phyloP scores from a whole-genome alignment of 2,888 invertebrate species.

The Saturnia pavonia region DNA sequence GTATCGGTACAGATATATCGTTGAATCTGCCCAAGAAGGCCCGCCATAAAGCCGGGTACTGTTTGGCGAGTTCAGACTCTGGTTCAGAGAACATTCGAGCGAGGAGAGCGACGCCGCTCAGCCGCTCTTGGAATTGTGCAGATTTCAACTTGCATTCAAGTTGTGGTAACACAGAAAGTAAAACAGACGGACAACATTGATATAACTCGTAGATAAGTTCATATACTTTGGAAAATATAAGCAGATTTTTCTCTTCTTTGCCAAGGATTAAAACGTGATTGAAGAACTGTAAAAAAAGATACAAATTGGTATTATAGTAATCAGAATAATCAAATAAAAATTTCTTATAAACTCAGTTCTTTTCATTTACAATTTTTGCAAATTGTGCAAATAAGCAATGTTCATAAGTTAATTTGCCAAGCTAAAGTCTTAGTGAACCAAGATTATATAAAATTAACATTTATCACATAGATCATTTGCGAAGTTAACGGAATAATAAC shows the following conservation, averaged over 20 bases:
- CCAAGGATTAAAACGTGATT: conserved; percentile 97
- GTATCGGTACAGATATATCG: conserved; percentile 95
- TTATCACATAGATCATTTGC: no score
- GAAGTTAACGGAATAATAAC: no score
- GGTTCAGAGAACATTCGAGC: conserved; percentile 99
- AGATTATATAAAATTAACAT: no score
- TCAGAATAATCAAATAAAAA: neutral
- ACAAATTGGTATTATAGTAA: neutral
- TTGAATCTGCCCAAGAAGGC: conserved; percentile 96
- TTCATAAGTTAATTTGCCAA: no score
- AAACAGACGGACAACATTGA: conserved; percentile 93
- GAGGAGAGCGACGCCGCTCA: conserved; percentile 92
- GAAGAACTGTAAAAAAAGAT: conserved; percentile 88
- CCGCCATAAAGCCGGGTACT: conserved; percentile 93
- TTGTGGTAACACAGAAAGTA: conserved; percentile 95
- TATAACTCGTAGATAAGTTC: conserved; percentile 98
- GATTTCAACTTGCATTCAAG: conserved; percentile 97
- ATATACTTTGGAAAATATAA: conserved; percentile 93
- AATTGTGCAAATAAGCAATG: no score
- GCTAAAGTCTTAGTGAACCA: no score
- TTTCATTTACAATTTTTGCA: no score
- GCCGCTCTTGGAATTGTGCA: conserved; percentile 92
- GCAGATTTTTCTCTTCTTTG: conserved; percentile 91
- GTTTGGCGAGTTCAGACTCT: conserved; percentile 92
- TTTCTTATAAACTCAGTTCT: no score